phyloP scores from a whole-genome alignment of 2,888 invertebrate species.

The Oegoconia quadripuncta region DNA sequence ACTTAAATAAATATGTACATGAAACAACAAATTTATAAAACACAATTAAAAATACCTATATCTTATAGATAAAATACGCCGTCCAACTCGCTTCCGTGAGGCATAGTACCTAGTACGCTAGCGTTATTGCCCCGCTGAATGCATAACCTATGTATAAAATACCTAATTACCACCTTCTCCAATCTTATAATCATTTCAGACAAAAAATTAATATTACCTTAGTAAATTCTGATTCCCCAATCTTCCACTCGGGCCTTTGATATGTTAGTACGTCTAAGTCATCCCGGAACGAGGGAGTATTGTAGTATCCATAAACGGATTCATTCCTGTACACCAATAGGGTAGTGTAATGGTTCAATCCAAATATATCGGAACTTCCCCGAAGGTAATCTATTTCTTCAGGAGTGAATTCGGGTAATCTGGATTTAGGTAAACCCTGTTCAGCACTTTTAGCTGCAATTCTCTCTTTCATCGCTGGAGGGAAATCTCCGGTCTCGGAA shows the following conservation, averaged over 20 bases:
- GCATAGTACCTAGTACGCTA: too few species aligned
- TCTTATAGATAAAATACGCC: too few species aligned
- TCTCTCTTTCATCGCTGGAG: constrained; percentile 75
- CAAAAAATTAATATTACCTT: too few species aligned
- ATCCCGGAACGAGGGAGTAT: constrained; percentile 32
- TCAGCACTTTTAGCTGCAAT: constrained; percentile 75
- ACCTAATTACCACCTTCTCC: too few species aligned
- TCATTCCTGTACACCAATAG: constrained; percentile 51
- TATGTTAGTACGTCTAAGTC: constrained; percentile 27
- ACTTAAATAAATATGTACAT: too few species aligned
- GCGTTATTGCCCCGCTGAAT: too few species aligned
- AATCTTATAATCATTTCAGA: too few species aligned
- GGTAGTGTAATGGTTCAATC: constrained; percentile 83
- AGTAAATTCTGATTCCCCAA: constrained; percentile 17
- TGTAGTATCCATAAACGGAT: constrained; percentile 23
- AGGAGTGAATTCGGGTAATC: constrained; percentile 77
- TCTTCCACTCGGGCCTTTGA: constrained; percentile 22
- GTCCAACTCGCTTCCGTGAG: too few species aligned
- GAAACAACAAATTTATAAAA: too few species aligned
- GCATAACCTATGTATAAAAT: too few species aligned
- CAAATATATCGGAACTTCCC: constrained; percentile 82
- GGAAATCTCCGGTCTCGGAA: constrained; percentile 79
- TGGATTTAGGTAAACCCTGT: constrained; percentile 76
- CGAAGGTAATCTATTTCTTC: constrained; percentile 80
- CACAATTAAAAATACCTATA: too few species aligned